Conservation (phyloP, 2,888 invertebrate genomes). For the Melanostoma scalare region DNA sequence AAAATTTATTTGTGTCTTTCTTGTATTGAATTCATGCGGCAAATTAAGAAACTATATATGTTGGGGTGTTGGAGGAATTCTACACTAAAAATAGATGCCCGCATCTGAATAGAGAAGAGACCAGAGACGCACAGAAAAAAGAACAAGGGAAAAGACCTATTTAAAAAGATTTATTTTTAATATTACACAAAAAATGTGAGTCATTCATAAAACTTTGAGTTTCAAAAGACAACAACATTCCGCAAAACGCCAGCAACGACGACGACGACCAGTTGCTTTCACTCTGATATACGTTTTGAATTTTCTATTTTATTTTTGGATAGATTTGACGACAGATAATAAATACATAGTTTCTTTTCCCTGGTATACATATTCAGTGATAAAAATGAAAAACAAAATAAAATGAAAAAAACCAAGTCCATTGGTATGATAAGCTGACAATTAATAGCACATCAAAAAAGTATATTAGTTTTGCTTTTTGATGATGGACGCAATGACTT, state of each 20-base stretch:
- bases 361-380: conserved; percentile 17
- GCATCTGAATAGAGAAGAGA: neutral
- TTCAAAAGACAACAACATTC: conserved; percentile 61
- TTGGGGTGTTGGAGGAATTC: conserved; percentile 29
- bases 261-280: conserved; percentile 54
- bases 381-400: neutral
- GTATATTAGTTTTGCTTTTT: conserved; percentile 42
- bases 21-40: conserved; percentile 31
- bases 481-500: conserved; percentile 40
- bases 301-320: conserved; percentile 38
- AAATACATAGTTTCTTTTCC: conserved; percentile 43
- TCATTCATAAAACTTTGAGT: conserved; percentile 67
- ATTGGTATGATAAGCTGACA: conserved; percentile 61
- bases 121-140: conserved; percentile 5
- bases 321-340: conserved; percentile 49
- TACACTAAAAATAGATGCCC: conserved; percentile 48
- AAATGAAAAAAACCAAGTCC: conserved; percentile 16
- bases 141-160: conserved; percentile 25
- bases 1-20: conserved; percentile 27
- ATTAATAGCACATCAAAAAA: conserved; percentile 54
- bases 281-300: conserved; percentile 27
- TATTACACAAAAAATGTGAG: conserved; percentile 61
- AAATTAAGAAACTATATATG: conserved; percentile 34
- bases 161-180: conserved; percentile 60
- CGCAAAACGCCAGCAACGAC: conserved; percentile 24